Evolutionary conservation across 2,113 vertebrate species (phyloP), one percentile per base, ranked within the genome.

Genomic region (Melanostigma gelatinosum): DNA sequence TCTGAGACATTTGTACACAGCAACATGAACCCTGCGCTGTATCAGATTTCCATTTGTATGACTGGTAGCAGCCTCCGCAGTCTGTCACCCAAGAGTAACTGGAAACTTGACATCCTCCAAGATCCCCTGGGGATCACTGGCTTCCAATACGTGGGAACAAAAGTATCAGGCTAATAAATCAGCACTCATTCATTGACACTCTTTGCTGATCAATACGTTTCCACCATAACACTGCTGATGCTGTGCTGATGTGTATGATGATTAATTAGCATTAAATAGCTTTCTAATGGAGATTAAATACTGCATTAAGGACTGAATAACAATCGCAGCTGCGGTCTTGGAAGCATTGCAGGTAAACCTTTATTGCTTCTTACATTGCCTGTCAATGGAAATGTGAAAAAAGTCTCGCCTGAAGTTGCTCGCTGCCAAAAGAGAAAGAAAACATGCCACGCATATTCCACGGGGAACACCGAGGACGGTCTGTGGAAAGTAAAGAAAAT

Each of bases 241-340:
- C 80, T 71, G 18, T 52, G 48, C 48, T 20, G 48, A 76, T 63
- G 77, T 74, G 76, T 75, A 75, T 83, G 77, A 85, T 78, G 66
- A 84, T 65, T 88, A 85, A 91, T 91, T 85, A 79, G 48, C 80
- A 69, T 85, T 62, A 75, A 89, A 84, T 86, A 38, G 72, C 38
- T 80, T 89, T 85, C 80, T 81, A 93, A 92, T 88, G 82, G 64
- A 88, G 89, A 86, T 86, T 89, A 87, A 90, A 89, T 77, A 68
- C 76, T 29, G 85, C 66, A 77, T 83, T 84, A 83, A 70, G 50
- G 52, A 27, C 72, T 72, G 81, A 87, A 89, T 85, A 88, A 72
- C 70, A 87, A 83, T 67, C 38, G 61, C 62, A 76, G 44, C 75
- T 29, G 66, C 58, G 65, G 64, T 18, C n/a, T 74, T 40, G 16